Evolutionary conservation across 1,140 invertebrate species (phyloP).

Genomic region (Aculops lycopersici): DNA sequence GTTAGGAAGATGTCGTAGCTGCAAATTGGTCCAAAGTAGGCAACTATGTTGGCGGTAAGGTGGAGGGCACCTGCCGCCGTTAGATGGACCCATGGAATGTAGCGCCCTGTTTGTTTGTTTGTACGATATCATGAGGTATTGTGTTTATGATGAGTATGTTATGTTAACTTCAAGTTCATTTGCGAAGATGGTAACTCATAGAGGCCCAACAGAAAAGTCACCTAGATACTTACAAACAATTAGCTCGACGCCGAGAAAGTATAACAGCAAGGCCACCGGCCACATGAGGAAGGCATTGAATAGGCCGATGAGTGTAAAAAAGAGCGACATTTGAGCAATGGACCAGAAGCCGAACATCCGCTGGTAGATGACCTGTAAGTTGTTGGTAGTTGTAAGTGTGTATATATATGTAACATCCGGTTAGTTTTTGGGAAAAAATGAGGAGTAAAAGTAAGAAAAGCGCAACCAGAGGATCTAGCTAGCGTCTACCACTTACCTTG

Average conservation of each 20-base stretch:
- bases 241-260: slow-evolving; percentile 45
- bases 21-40: slow-evolving; percentile 54
- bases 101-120: not conserved
- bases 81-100: slow-evolving; percentile 11
- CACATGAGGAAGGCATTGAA: slow-evolving; percentile 47
- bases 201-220: no score
- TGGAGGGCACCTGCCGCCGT: slow-evolving; percentile 8
- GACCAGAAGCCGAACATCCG: slow-evolving; percentile 64
- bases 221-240: slow-evolving; percentile 23
- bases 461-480: slow-evolving; percentile 19
- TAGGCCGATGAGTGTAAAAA: slow-evolving; percentile 50
- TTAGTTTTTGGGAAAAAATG: slow-evolving; percentile 67
- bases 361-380: slow-evolving; percentile 41
- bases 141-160: not conserved
- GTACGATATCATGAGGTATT: not conserved
- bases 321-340: slow-evolving; percentile 48
- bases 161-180: not conserved
- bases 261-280: slow-evolving; percentile 46
- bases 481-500: not conserved
- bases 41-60: slow-evolving; percentile 51
- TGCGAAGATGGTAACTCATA: no score
- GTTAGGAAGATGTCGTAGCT: slow-evolving; percentile 77
- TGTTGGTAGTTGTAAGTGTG: no score
- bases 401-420: slow-evolving; percentile 1
- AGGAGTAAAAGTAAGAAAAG: slow-evolving; percentile 51